Base-by-base conservation (phyloP, 2,113 vertebrate genomes). In the Pygoscelis antarcticus region DNA sequence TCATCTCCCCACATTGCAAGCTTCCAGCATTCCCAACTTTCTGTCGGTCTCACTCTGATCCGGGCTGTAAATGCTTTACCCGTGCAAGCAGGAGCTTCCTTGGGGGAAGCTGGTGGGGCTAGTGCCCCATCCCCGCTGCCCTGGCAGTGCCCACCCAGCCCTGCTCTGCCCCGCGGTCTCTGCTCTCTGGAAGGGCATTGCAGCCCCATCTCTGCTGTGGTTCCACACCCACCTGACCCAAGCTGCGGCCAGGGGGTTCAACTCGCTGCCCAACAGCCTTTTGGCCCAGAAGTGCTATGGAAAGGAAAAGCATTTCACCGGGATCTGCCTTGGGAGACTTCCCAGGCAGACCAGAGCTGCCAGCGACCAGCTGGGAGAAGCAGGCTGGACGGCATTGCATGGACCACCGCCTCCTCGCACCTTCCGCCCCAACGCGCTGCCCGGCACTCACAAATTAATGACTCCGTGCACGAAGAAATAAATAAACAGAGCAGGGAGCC, bases 11-110 rank as follows among this genome's bases (percentile, higher is more conserved):
- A 61, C 13, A 0, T 38, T 40, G 40, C 65, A 78, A 58, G 58
- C 80, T 95, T 76, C 70, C 74, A 78, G 62, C 32, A 3, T 71
- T 58, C 38, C 38, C 64, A 89, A 89, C 87, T 96, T 93, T 75
- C 22, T 65, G 82, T 55, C 3, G 13, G 30, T 46, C 68, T 89
- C 5, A 2, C 69, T 90, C 49, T 30, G 10, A 80, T 78, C 21
- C 3, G 5, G 57, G 49, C 15, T 65, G 13, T 22, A 69, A 90
- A 58, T 4, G 27, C 34, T 92, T 79, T 46, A 47, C 16, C 16
- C 0, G 3, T 11, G 3, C 19, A 44, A 61, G 44, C 46, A 38
- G 40, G 7, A 81, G 60, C 34, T 93, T 38, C 34, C 60, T 16
- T 13, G 6, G 25, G 16, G 25, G 3, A 72, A 61, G 54, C 26